A percentile compares a stretch with the other conserved stretches of the same genome.
These are phyloP conservation scores for Scortum barcoo DNA, from an alignment of 2,113 vertebrate genomes.

Conservation along the genomic window DNA sequence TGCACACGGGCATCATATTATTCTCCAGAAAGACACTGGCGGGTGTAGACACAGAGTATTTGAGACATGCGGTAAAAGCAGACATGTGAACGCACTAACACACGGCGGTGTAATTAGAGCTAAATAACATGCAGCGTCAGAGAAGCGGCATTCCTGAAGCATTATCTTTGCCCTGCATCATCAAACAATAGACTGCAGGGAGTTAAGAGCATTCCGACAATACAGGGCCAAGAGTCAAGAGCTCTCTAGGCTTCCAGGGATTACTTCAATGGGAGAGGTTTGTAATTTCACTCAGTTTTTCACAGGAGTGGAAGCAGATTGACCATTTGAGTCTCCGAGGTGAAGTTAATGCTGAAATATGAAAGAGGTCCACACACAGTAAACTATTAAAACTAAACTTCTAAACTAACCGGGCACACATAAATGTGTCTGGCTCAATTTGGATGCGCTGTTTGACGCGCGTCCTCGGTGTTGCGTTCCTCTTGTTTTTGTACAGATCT, in stretches of 20 bases:
- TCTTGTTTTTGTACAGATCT: no score
- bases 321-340: background rate
- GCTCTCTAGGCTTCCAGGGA: background rate
- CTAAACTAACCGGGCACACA: no score
- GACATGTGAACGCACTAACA: background rate
- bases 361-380: background rate
- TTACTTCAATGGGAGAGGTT: constrained; percentile 4
- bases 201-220: constrained; percentile 32
- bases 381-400: background rate
- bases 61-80: background rate
- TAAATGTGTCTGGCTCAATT: background rate
- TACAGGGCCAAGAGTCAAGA: constrained; percentile 37
- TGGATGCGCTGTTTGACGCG: background rate
- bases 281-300: constrained; percentile 8
- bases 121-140: constrained; percentile 1
- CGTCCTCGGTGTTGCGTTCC: background rate
- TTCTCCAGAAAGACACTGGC: background rate
- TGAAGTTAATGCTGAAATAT: background rate
- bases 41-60: constrained; percentile 1
- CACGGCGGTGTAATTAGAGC: background rate
- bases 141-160: constrained; percentile 40
- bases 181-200: constrained; percentile 15
- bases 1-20: constrained; percentile 35
- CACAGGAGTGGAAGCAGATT: constrained; percentile 5
- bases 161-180: constrained; percentile 24